phyloP scores from a whole-genome alignment of 2,113 vertebrate genomes.

The Sminthopsis crassicaudata region DNA sequence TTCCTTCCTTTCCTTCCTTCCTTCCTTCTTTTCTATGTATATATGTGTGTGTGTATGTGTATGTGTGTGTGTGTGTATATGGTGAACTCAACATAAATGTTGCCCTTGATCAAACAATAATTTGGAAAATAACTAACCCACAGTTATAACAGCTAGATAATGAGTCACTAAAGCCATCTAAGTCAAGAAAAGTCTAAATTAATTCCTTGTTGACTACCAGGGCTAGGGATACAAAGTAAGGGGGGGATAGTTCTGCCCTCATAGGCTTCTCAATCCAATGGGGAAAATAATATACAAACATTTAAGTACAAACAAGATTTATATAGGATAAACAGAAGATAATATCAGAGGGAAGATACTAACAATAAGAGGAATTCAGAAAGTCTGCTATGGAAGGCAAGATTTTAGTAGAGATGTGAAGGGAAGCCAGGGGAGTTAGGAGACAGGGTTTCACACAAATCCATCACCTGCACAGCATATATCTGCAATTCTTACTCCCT shows the following conservation, averaged over 20 bases:
- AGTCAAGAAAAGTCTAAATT: background rate
- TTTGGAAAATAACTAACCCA: background rate
- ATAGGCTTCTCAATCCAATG: background rate
- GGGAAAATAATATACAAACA: background rate
- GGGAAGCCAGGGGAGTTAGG: background rate
- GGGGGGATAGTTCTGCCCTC: background rate
- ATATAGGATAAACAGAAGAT: background rate
- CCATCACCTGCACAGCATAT: slow-evolving; percentile 67
- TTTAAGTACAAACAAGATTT: background rate
- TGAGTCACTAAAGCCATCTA: slow-evolving; percentile 75
- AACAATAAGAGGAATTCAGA: background rate
- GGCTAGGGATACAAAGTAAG: background rate
- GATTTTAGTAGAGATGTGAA: background rate
- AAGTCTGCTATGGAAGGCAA: background rate
- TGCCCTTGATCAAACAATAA: background rate
- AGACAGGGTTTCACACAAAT: slow-evolving; percentile 25
- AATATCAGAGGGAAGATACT: background rate
- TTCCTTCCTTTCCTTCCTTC: no score
- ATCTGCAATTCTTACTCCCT: background rate
- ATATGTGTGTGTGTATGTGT: no score
- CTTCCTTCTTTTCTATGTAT: no score
- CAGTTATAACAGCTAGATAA: slow-evolving; percentile 71
- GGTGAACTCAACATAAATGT: background rate
- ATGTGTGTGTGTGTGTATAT: no score
- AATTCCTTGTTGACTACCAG: background rate